Conservation (phyloP, 2,113 vertebrate species). For the Variabilichromis moorii region DNA sequence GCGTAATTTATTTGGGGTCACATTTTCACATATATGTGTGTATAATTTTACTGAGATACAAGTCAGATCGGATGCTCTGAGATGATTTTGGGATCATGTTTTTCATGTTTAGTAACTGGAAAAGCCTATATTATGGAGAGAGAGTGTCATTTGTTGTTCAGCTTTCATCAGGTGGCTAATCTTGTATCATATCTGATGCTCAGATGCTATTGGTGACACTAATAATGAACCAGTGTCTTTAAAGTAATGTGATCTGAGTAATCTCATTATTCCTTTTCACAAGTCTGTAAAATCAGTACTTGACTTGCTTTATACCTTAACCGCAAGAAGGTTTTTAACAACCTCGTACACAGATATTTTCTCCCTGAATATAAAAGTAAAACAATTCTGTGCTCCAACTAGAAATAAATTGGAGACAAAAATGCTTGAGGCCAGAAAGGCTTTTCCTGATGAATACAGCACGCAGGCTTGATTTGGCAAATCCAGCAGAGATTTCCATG, state of each 20-base stretch:
- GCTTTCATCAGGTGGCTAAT: neutral
- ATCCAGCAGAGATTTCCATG: conserved; percentile 11
- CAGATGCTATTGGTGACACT: neutral
- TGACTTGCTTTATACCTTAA: neutral
- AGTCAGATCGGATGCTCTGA: neutral
- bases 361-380: neutral
- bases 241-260: neutral
- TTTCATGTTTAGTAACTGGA: neutral
- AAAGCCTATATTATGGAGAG: neutral
- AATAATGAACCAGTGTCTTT: neutral
- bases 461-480: conserved; percentile 21
- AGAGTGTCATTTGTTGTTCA: neutral
- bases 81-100: neutral
- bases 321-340: neutral
- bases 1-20: neutral
- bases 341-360: neutral
- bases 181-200: neutral
- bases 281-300: neutral
- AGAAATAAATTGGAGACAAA: neutral
- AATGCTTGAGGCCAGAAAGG: neutral
- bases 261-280: neutral
- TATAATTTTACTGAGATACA: neutral
- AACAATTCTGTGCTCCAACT: neutral
- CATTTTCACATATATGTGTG: neutral
- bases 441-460: conserved; percentile 11